Percentiles rank a stretch among this genome's conserved stretches.
Evolutionary conservation across 2,797 vertebrate genomes (phyloP).

Genomic region (Telmatherina bonti): DNA sequence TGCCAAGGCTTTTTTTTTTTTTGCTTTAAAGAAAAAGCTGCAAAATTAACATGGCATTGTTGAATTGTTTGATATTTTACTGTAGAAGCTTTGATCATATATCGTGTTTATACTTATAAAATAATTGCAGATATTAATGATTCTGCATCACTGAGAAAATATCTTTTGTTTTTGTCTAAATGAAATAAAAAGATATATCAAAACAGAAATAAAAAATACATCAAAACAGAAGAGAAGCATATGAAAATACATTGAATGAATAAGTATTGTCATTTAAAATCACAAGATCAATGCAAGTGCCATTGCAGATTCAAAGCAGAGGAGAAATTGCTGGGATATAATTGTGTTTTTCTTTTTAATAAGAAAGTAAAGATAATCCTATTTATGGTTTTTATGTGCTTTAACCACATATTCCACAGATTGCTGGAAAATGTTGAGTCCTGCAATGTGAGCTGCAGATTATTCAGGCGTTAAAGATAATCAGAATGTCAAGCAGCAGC

Average conservation of each 20-base stretch:
- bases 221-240: background rate
- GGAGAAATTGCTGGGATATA: slow-evolving; percentile 16
- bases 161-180: background rate
- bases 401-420: slow-evolving; percentile 31
- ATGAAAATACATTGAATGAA: background rate
- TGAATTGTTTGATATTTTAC: slow-evolving; percentile 4
- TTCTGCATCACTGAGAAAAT: slow-evolving; percentile 4
- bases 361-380: slow-evolving; percentile 39
- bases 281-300: slow-evolving; percentile 42
- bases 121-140: background rate
- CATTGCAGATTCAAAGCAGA: slow-evolving; percentile 33
- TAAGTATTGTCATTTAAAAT: slow-evolving; percentile 34
- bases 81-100: slow-evolving; percentile 12
- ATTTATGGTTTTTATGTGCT: slow-evolving; percentile 62
- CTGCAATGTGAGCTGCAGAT: slow-evolving; percentile 33
- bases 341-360: slow-evolving; percentile 16
- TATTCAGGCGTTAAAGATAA: slow-evolving; percentile 46
- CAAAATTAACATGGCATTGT: slow-evolving; percentile 9
- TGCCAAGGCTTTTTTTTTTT: slow-evolving; percentile 26
- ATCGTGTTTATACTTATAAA: background rate
- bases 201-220: background rate
- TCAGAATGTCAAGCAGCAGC: slow-evolving; percentile 39
- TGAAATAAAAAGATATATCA: background rate
- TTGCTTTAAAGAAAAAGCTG: slow-evolving; percentile 22
- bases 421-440: slow-evolving; percentile 38